Evolutionary conservation across 92 coral and sea anemone species (phyloP), one percentile per base, ranked within the genome.

Genomic region (Porites lobata): DNA sequence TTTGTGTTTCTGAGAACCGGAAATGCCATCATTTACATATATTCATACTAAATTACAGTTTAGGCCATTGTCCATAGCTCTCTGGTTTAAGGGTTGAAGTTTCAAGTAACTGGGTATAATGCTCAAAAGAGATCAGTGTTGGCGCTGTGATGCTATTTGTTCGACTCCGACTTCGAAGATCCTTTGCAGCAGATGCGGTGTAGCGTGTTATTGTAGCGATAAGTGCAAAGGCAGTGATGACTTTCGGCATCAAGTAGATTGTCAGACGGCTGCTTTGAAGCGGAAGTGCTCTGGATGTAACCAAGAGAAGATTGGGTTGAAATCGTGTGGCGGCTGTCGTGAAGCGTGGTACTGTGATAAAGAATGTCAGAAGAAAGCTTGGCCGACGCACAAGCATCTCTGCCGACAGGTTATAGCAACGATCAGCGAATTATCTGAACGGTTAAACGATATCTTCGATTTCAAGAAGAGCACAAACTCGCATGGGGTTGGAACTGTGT

Each of bases 171-270:
- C 72, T 20, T 43, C 64, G 1, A 84, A 75, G 32, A 58, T 82
- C 20, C 20, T 4, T 69, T 84, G 88, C 74, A 10, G 52, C 11
- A 61, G 19, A 84, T 84, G 88, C 77, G 74, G 62, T 17, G 81
- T 75, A 21, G 92, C 94, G 7, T 78, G 69, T 64, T 95, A 95
- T 87, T 95, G 98, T 76, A 93, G 91, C 65, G 87, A n/a, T 8
- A 77, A 77, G 12, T 93, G 96, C 72, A 87, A 78, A 72, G 65
- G 17, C 21, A 63, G 85, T n/a, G 94, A 95, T 82, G 51, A 65
- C 61, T 85, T 80, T 19, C 88, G 94, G 43, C 98, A 95, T 84
- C 82, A 81, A 26, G 83, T 69, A 22, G 94, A 91, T 50, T 95
- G 98, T 50, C 20, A 77, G 29, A 86, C 90, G 7, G 93, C 90